Evolutionary conservation across 1,140 invertebrate genomes (phyloP).

Genomic region (Phthorimaea operculella): DNA sequence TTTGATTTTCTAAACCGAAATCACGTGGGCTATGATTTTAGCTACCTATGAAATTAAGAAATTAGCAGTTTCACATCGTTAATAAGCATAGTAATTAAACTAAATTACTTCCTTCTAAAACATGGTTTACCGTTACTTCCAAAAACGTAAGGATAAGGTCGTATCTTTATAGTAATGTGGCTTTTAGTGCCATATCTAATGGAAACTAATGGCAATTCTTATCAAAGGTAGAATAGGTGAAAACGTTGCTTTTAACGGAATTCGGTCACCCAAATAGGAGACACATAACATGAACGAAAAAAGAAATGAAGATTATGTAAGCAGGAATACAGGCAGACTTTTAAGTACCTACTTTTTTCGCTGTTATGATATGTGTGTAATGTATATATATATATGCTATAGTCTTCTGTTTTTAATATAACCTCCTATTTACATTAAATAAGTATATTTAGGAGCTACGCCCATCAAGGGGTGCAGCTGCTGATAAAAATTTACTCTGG

Average conservation of each 20-base stretch:
- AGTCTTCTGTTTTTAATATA: too few relatives aligned
- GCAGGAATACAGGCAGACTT: too few relatives aligned
- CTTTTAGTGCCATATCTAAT: neutral
- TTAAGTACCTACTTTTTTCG: too few relatives aligned
- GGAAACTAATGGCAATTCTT: neutral
- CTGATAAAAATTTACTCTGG: too few relatives aligned
- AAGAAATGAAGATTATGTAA: neutral
- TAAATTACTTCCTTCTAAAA: neutral
- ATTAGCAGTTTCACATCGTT: neutral
- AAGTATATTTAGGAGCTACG: too few relatives aligned
- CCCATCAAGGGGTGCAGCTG: too few relatives aligned
- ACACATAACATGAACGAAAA: neutral
- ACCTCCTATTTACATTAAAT: too few relatives aligned
- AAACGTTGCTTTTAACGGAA: slow-evolving; percentile 1
- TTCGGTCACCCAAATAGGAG: neutral
- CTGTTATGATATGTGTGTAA: too few relatives aligned
- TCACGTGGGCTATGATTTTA: slow-evolving; percentile 17
- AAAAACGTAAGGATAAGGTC: neutral
- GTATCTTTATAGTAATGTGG: neutral
- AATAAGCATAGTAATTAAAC: neutral
- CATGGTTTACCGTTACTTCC: neutral
- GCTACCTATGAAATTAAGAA: neutral
- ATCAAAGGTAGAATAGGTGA: neutral
- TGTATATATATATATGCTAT: too few relatives aligned
- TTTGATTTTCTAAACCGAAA: too few relatives aligned